A percentile compares a stretch with the other conserved stretches of the same genome.
Conservation (phyloP, 2,113 vertebrate genomes). For the Saccopteryx leptura region DNA sequence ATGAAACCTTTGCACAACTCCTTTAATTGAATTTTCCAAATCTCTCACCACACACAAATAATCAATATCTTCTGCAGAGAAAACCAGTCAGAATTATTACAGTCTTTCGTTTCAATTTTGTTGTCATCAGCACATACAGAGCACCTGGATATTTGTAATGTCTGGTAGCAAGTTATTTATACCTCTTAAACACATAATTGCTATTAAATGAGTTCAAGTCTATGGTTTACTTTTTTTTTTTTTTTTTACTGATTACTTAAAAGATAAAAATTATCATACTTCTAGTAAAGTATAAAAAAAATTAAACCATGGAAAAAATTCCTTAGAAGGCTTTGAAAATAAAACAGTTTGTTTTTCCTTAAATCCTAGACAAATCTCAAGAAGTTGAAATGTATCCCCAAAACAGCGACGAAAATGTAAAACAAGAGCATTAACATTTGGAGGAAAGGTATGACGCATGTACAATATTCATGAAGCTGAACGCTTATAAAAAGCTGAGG, state of each 20-base stretch:
- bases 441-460: constrained; percentile 56
- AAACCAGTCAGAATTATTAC: constrained; percentile 99
- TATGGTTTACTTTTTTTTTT: constrained; percentile 85
- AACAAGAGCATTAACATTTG: constrained; percentile 62
- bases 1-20: constrained; percentile 99
- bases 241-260: constrained; percentile 82
- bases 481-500: constrained; percentile 40
- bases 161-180: constrained; percentile 93
- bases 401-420: constrained; percentile 67
- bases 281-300: constrained; percentile 80
- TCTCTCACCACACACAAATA: constrained; percentile 99
- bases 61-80: constrained; percentile 99
- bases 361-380: constrained; percentile 72
- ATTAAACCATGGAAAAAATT: constrained; percentile 61
- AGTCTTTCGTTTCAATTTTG: constrained; percentile 98
- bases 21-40: constrained; percentile 99
- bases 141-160: constrained; percentile 95
- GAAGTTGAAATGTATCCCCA: constrained; percentile 51
- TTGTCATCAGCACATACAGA: constrained; percentile 99
- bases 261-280: constrained; percentile 85
- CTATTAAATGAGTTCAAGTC: constrained; percentile 93
- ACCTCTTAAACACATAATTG: constrained; percentile 92
- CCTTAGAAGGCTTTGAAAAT: constrained; percentile 68
- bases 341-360: constrained; percentile 82
- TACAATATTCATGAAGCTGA: constrained; percentile 58